Conservation (phyloP, 2,888 invertebrate genomes). For the Dorcus hopei region DNA sequence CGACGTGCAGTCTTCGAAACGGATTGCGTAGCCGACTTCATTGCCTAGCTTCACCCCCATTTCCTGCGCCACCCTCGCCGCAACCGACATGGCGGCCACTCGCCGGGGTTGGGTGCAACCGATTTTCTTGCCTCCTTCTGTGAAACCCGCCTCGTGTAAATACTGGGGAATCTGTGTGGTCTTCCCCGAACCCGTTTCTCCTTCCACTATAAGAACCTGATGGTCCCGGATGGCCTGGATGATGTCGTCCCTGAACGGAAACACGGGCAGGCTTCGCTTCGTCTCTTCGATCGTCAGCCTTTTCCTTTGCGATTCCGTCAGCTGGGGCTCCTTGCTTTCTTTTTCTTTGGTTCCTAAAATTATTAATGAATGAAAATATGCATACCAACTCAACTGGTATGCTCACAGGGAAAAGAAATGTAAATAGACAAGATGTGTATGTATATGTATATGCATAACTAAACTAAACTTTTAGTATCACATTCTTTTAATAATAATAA, state of each 20-base stretch:
- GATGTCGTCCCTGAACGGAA: conserved; percentile 83
- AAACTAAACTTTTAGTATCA: no score
- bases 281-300: conserved; percentile 86
- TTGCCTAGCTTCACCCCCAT: conserved; percentile 94
- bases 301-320: conserved; percentile 68
- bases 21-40: conserved; percentile 85
- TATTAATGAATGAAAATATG: neutral
- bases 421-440: no score
- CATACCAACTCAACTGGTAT: neutral
- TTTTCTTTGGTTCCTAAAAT: conserved; percentile 50
- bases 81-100: conserved; percentile 99
- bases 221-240: conserved; percentile 87
- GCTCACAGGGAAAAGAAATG: no score
- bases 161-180: conserved; percentile 99
- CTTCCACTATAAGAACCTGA: conserved; percentile 91
- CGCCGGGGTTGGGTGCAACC: conserved; percentile 97
- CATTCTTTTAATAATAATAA: no score
- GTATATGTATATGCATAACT: no score
- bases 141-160: conserved; percentile 89
- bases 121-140: conserved; percentile 77
- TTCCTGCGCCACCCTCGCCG: conserved; percentile 96
- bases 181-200: conserved; percentile 98
- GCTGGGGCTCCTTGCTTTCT: conserved; percentile 57
- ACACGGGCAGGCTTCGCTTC: conserved; percentile 89
- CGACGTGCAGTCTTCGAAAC: conserved; percentile 99